These are phyloP conservation scores for Chironomus riparius DNA, from an alignment of 2,888 invertebrate genomes.

Conservation along the genomic window DNA sequence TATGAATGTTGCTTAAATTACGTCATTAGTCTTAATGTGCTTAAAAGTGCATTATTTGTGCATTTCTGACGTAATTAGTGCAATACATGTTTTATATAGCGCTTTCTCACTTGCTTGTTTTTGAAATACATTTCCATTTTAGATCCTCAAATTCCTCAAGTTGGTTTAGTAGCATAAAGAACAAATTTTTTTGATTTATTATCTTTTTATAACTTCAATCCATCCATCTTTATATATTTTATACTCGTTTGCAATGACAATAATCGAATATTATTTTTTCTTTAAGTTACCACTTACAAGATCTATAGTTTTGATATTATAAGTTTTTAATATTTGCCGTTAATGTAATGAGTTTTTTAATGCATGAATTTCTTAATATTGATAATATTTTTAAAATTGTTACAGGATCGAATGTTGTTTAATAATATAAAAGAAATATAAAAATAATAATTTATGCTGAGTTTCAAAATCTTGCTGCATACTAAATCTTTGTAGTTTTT, in stretches of 20 bases:
- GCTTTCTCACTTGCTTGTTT: not conserved
- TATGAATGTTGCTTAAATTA: not conserved
- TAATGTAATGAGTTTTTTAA: not conserved
- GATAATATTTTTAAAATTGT: not conserved
- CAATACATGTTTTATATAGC: not conserved
- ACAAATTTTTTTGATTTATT: slow-evolving; percentile 11
- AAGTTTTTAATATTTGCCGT: not conserved
- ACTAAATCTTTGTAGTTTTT: no score
- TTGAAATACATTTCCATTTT: not conserved
- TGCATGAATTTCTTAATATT: not conserved
- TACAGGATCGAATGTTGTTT: slow-evolving; percentile 18
- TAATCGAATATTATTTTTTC: not conserved
- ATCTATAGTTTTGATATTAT: no score
- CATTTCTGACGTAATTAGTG: no score
- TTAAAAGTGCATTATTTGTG: no score
- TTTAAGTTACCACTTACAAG: not conserved
- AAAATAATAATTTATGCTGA: not conserved
- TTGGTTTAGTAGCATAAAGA: slow-evolving; percentile 10
- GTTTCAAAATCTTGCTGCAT: not conserved
- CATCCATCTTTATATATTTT: no score
- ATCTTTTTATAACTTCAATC: not conserved
- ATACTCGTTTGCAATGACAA: not conserved
- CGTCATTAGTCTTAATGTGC: not conserved
- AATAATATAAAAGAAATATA: not conserved
- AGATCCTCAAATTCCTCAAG: slow-evolving; percentile 19